Conservation (phyloP, 2,113 vertebrate species). For the Mobula hypostoma region DNA sequence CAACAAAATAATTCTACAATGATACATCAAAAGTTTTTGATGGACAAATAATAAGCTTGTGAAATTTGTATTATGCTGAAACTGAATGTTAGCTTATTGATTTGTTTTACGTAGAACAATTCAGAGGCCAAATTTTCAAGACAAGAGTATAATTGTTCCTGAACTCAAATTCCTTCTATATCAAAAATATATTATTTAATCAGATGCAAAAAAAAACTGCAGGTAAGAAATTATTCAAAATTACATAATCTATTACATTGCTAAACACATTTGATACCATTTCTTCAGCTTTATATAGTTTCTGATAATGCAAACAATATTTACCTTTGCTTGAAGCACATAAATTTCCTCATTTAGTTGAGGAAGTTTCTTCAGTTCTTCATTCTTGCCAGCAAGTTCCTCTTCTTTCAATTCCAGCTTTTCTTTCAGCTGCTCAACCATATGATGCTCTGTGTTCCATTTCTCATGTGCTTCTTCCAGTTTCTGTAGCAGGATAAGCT, state of each 20-base stretch:
- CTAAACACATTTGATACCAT: background rate
- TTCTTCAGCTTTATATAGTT: background rate
- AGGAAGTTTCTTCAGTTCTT: constrained; percentile 62
- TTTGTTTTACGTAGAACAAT: background rate
- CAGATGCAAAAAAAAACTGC: background rate
- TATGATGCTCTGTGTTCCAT: constrained; percentile 49
- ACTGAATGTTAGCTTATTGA: background rate
- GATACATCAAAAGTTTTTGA: background rate
- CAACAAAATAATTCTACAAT: too few species aligned
- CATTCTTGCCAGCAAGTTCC: constrained; percentile 52
- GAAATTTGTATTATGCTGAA: background rate
- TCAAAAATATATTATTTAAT: background rate
- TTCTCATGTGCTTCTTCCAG: constrained; percentile 56
- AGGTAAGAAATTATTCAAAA: background rate
- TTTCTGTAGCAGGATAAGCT: constrained; percentile 56
- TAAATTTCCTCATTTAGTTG: constrained; percentile 74
- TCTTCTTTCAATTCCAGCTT: constrained; percentile 61
- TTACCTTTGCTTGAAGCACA: constrained; percentile 78
- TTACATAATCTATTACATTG: background rate
- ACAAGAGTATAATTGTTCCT: background rate
- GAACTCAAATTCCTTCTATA: background rate
- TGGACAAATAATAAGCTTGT: background rate
- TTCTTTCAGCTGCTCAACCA: constrained; percentile 57
- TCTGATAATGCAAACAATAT: background rate
- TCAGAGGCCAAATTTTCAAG: background rate